Conservation (phyloP, 2,888 invertebrate species). For the Steinernema scapterisci region DNA sequence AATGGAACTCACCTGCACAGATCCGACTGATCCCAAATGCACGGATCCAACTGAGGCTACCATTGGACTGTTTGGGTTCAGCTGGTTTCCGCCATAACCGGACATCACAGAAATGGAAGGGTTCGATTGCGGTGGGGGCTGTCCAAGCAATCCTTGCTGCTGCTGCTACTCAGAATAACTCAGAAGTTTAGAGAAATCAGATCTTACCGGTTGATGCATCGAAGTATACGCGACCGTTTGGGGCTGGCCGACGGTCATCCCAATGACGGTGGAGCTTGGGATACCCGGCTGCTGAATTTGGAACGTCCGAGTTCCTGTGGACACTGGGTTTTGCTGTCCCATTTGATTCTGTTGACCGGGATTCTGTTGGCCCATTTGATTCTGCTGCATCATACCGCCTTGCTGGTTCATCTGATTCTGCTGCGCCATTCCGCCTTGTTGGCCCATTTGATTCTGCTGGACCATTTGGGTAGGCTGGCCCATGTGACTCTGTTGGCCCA, state of each 20-base stretch:
- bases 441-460: neutral
- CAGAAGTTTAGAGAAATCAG: neutral
- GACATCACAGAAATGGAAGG: slow-evolving; percentile 12
- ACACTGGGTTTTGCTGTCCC: neutral
- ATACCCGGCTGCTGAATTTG: too few species aligned
- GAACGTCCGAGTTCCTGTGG: neutral
- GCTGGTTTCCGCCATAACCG: neutral
- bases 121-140: slow-evolving; percentile 5
- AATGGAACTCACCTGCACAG: neutral
- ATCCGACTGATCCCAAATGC: neutral
- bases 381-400: neutral
- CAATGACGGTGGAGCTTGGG: too few species aligned
- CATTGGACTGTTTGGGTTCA: neutral
- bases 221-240: too few species aligned
- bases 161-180: neutral
- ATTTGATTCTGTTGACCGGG: neutral
- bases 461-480: neutral
- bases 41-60: neutral
- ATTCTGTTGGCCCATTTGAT: neutral
- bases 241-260: too few species aligned
- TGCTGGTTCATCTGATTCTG: neutral
- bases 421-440: neutral
- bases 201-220: neutral
- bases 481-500: too few species aligned
- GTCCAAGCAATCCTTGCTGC: slow-evolving; percentile 2